A percentile compares a stretch with the other conserved stretches of the same genome.
These are phyloP conservation scores for Chironomus tepperi DNA, from an alignment of 1,140 invertebrate species.

Conservation along the genomic window DNA sequence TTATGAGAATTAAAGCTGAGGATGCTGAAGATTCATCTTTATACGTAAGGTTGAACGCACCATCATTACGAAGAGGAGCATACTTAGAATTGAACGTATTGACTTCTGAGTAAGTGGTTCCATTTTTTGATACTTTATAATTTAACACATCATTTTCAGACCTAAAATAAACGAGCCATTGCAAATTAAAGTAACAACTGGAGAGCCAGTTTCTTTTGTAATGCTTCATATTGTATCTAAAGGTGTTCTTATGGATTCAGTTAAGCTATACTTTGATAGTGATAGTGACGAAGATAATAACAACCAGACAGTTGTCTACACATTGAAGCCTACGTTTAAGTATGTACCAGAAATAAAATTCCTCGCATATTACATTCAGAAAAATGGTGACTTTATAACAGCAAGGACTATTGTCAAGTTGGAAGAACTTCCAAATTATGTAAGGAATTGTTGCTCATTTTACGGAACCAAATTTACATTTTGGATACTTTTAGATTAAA, in stretches of 20 bases:
- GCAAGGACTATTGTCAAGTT: neutral
- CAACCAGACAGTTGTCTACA: neutral
- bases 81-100: too few species aligned
- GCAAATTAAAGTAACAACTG: neutral
- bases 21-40: too few species aligned
- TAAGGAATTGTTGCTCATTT: neutral
- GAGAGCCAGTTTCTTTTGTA: neutral
- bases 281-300: too few species aligned
- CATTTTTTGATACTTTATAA: too few species aligned
- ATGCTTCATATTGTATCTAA: neutral
- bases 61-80: too few species aligned
- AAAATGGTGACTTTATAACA: neutral
- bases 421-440: neutral
- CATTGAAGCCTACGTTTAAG: neutral
- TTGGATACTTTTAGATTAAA: neutral
- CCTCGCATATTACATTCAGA: neutral
- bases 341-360: neutral
- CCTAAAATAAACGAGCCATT: neutral
- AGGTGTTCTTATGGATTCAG: neutral
- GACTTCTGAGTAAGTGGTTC: too few species aligned
- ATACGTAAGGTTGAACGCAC: too few species aligned
- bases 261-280: neutral
- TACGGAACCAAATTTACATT: neutral
- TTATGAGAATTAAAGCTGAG: too few species aligned
- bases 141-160: too few species aligned